Percentiles rank a stretch among this genome's conserved stretches.
Conservation (phyloP, 2,797 vertebrate genomes). For the Clarias fuscus region DNA sequence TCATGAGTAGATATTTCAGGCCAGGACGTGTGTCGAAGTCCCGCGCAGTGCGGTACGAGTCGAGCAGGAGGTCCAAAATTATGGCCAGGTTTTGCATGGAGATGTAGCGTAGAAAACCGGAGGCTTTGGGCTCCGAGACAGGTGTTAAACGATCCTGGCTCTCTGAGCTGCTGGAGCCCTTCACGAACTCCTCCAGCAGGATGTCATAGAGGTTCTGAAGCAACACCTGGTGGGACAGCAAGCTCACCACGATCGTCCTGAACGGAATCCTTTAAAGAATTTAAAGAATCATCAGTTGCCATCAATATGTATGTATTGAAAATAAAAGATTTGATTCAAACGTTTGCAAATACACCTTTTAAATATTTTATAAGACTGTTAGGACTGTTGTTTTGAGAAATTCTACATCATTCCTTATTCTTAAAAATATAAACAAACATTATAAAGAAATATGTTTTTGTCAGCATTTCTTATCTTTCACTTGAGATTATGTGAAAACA, state of each 20-base stretch:
- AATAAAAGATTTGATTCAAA: not conserved
- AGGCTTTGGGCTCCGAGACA: constrained; percentile 76
- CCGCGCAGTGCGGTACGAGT: constrained; percentile 92
- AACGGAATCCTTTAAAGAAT: constrained; percentile 86
- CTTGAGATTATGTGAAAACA: not conserved
- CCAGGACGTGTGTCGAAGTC: constrained; percentile 96
- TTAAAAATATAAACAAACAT: not conserved
- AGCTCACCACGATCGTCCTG: constrained; percentile 92
- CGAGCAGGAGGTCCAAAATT: constrained; percentile 94
- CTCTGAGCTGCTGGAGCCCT: constrained; percentile 78
- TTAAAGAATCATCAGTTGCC: not conserved
- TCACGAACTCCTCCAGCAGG: constrained; percentile 92
- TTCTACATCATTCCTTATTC: not conserved
- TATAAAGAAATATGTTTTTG: no score
- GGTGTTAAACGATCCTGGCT: constrained; percentile 73
- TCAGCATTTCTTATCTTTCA: not conserved
- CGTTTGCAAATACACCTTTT: not conserved
- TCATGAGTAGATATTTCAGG: constrained; percentile 95
- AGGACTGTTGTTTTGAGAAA: not conserved
- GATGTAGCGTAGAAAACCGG: constrained; percentile 95
- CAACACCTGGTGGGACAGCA: constrained; percentile 95
- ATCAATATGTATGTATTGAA: not conserved
- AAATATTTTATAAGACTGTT: not conserved
- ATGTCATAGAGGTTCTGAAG: constrained; percentile 96
- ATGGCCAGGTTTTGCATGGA: constrained; percentile 97